These are phyloP conservation scores for Calliphora vomitoria DNA, from an alignment of 2,888 invertebrate species.

Conservation along the genomic window DNA sequence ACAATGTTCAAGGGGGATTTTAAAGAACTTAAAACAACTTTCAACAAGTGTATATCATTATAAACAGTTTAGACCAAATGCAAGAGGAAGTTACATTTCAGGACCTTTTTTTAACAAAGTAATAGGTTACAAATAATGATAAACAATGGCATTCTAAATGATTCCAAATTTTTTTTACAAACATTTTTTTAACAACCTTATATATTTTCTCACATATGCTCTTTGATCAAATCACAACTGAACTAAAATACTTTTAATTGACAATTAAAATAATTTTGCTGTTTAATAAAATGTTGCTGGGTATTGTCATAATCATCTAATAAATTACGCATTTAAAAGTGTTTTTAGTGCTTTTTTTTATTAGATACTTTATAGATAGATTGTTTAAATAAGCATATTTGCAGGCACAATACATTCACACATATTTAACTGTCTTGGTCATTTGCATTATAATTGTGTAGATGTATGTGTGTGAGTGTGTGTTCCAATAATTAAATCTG, in stretches of 20 bases:
- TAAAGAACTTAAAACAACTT: neutral
- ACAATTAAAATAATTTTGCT: neutral
- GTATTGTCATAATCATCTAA: slow-evolving; percentile 52
- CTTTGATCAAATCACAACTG: neutral
- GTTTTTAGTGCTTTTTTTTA: slow-evolving; percentile 18
- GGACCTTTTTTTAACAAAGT: too few species aligned
- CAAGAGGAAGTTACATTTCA: too few species aligned
- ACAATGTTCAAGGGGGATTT: neutral
- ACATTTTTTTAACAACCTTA: too few species aligned
- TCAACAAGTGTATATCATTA: neutral
- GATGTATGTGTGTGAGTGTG: slow-evolving; percentile 2
- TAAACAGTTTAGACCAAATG: too few species aligned
- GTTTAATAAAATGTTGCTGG: slow-evolving; percentile 28
- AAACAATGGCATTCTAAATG: too few species aligned
- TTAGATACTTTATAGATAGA: slow-evolving; percentile 35
- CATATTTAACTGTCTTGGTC: slow-evolving; percentile 48
- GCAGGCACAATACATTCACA: slow-evolving; percentile 20
- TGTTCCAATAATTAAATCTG: slow-evolving; percentile 75
- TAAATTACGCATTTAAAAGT: slow-evolving; percentile 57
- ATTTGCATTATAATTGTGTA: slow-evolving; percentile 49
- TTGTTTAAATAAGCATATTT: slow-evolving; percentile 32
- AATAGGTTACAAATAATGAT: too few species aligned
- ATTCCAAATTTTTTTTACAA: too few species aligned
- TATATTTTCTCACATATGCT: too few species aligned
- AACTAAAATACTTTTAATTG: slow-evolving; percentile 14